Percentiles rank a stretch among this genome's conserved stretches.
These are phyloP conservation scores for Oscheius onirici DNA, from an alignment of 2,888 invertebrate species.

Conservation along the genomic window DNA sequence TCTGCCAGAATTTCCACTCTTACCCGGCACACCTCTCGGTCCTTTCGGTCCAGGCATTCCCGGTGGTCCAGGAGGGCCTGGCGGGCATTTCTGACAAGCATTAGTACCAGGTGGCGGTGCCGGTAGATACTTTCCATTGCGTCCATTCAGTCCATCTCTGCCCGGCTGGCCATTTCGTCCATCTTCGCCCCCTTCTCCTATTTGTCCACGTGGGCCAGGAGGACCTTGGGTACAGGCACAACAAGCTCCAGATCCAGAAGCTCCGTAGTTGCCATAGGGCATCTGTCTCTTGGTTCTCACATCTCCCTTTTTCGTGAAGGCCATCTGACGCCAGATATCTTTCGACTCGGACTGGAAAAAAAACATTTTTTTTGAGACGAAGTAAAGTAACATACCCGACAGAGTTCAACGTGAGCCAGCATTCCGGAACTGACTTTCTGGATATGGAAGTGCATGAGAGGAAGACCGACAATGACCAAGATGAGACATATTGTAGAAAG, in stretches of 20 bases:
- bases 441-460: slow-evolving; percentile 61
- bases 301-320: slow-evolving; percentile 41
- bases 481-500: slow-evolving; percentile 64
- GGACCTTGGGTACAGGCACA: slow-evolving; percentile 69
- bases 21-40: slow-evolving; percentile 64
- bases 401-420: slow-evolving; percentile 64
- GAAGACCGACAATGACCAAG: slow-evolving; percentile 63
- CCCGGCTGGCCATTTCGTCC: slow-evolving; percentile 40
- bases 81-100: slow-evolving; percentile 63
- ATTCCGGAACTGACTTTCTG: slow-evolving; percentile 63
- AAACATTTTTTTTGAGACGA: too few species aligned
- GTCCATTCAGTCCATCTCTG: slow-evolving; percentile 50
- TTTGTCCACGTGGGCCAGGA: slow-evolving; percentile 60
- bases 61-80: slow-evolving; percentile 64
- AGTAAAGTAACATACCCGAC: slow-evolving; percentile 63
- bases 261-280: slow-evolving; percentile 51
- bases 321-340: slow-evolving; percentile 70
- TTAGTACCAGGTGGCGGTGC: slow-evolving; percentile 57
- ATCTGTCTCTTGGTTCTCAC: slow-evolving; percentile 47
- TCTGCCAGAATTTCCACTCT: slow-evolving; percentile 47
- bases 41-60: slow-evolving; percentile 60
- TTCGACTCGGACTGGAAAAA: slow-evolving; percentile 63
- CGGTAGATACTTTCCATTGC: slow-evolving; percentile 58
- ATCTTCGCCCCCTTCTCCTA: slow-evolving; percentile 56
- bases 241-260: slow-evolving; percentile 42